These are phyloP conservation scores for Drosophila parthenogenetica DNA, from an alignment of 2,888 invertebrate species.

Conservation along the genomic window DNA sequence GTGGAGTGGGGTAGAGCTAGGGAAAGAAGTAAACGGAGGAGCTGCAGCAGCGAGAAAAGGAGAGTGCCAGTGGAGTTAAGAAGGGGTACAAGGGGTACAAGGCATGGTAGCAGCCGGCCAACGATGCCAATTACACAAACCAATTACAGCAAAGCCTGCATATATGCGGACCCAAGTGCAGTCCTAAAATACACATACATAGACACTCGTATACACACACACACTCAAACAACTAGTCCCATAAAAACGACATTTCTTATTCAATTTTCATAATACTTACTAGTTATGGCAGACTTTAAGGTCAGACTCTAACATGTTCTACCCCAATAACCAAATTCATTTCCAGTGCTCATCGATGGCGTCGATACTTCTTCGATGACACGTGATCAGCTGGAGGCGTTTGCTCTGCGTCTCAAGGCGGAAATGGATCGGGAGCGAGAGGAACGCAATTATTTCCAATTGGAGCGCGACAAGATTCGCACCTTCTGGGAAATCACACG, in stretches of 20 bases:
- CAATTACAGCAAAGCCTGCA: conserved; percentile 73
- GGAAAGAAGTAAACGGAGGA: background rate
- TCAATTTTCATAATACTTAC: conserved; percentile 60
- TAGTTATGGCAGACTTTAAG: conserved; percentile 28
- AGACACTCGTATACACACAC: conserved; percentile 5
- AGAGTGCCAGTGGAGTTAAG: background rate
- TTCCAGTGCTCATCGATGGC: conserved; percentile 91
- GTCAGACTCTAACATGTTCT: background rate
- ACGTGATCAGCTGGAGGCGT: conserved; percentile 95
- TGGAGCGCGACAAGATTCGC: conserved; percentile 96
- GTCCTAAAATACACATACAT: conserved; percentile 37
- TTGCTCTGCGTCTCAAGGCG: conserved; percentile 93
- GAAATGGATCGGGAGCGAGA: conserved; percentile 97
- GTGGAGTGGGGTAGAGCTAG: background rate
- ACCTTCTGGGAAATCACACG: conserved; percentile 98
- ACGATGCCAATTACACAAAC: conserved; percentile 80
- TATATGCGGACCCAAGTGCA: conserved; percentile 61
- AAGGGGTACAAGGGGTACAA: background rate
- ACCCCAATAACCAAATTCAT: background rate
- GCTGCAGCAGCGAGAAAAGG: background rate
- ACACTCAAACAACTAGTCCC: conserved; percentile 1
- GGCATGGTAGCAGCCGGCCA: conserved; percentile 70
- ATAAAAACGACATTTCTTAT: conserved; percentile 54
- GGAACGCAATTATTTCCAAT: conserved; percentile 97
- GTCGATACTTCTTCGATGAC: conserved; percentile 96